phyloP scores from a whole-genome alignment of 2,797 vertebrate genomes.

The Lycodopsis pacificus region DNA sequence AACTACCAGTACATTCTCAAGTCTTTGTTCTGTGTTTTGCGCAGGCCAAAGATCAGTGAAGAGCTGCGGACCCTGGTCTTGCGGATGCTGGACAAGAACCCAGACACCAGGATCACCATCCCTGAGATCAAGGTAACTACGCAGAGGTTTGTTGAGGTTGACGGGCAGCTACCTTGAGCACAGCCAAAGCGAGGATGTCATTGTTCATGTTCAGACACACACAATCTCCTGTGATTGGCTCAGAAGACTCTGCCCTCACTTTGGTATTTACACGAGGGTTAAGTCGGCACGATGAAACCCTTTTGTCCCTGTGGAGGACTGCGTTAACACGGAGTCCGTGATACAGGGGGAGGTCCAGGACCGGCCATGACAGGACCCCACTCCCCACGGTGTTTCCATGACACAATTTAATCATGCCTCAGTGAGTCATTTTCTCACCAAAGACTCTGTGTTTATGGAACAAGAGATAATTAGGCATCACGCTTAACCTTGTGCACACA shows the following conservation, averaged over 20 bases:
- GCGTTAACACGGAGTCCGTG: slow-evolving; percentile 1
- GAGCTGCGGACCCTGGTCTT: slow-evolving; percentile 90
- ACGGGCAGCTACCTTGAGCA: background rate
- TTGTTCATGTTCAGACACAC: background rate
- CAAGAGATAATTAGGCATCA: slow-evolving; percentile 43
- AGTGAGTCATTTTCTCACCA: slow-evolving; percentile 55
- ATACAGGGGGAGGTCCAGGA: slow-evolving; percentile 13
- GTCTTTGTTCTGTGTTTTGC: slow-evolving; percentile 24
- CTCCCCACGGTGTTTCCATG: slow-evolving; percentile 40
- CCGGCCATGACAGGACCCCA: slow-evolving; percentile 8
- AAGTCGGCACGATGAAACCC: slow-evolving; percentile 28
- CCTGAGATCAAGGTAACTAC: slow-evolving; percentile 93
- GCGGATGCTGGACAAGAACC: slow-evolving; percentile 95
- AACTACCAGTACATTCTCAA: background rate
- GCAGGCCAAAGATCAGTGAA: slow-evolving; percentile 86
- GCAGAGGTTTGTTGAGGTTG: background rate
- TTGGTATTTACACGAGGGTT: background rate
- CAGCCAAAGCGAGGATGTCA: background rate
- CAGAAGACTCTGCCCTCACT: slow-evolving; percentile 11
- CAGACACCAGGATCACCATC: slow-evolving; percentile 92
- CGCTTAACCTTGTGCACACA: background rate
- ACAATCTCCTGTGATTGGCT: slow-evolving; percentile 6
- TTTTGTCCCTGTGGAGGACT: slow-evolving; percentile 28
- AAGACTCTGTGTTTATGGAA: slow-evolving; percentile 48
- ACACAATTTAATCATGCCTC: slow-evolving; percentile 44